Evolutionary conservation across 1,140 invertebrate genomes (phyloP), one percentile per base, ranked within the genome.

Genomic region (Drosophila albomicans): DNA sequence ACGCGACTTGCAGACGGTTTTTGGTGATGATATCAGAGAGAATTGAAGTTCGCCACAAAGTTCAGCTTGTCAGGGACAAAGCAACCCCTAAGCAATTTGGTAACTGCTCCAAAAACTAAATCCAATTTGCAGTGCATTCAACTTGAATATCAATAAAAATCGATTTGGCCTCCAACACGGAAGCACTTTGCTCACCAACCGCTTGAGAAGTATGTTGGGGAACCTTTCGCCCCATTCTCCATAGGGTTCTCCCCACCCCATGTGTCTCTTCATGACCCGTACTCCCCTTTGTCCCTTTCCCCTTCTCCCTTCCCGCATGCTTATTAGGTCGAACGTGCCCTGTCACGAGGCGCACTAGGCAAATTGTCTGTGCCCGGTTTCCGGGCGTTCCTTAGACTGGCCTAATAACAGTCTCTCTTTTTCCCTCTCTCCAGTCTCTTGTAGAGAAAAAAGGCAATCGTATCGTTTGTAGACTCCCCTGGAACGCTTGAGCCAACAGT

Each of bases 311-410:
- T 11, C 41, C 43, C 20, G 48, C 49, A 59, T 78, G 81, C 74
- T 88, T 88, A 89, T 88, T 88, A 84, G 84, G 84, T 88, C 84
- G 84, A 89, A 88, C 84, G 85, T 88, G 84, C 78, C 69, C 70
- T 52, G 76, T 75, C 80, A 75, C 79, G 65, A 59, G 75, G 59
- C 69, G 52, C 59, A 46, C 52, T 66, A 85, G 70, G 79, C 70
- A 87, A 77, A 64, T 63, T 80, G 79, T 79, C 73, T 80, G 56
- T 54, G 32, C 62, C 58, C 62, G 67, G 63, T 74, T 86, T 86
- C 82, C 79, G 82, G 79, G 67, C 67, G 45, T 63, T 28, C 38
- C 63, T 65, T 52, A 51, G 66, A 35, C 73, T 75, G 67, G 59
- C 76, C 75, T 64, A 78, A 79, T 73, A 79, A 65, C 74, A 43